These are phyloP conservation scores for Parambassis ranga DNA, from an alignment of 2,797 vertebrate species.

Conservation along the genomic window DNA sequence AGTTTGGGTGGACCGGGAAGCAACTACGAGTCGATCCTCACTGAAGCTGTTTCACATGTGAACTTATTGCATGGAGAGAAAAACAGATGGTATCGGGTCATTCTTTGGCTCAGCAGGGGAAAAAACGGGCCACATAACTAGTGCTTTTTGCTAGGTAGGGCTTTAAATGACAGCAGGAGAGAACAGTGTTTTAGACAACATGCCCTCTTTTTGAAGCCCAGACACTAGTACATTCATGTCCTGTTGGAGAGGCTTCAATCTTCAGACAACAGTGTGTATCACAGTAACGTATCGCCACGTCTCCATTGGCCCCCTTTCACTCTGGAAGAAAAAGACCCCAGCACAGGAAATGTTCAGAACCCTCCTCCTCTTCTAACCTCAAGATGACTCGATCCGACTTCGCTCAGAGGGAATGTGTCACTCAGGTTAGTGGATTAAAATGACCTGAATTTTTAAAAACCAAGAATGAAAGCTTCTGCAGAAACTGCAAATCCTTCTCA, in stretches of 20 bases:
- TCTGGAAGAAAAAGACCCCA: slow-evolving; percentile 64
- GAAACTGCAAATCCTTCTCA: slow-evolving; percentile 46
- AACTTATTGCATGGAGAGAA: slow-evolving; percentile 65
- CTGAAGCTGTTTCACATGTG: slow-evolving; percentile 51
- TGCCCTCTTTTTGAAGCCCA: slow-evolving; percentile 51
- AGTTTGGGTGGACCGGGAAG: slow-evolving; percentile 48
- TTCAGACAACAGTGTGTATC: slow-evolving; percentile 49
- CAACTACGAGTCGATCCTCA: slow-evolving; percentile 59
- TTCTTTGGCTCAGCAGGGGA: slow-evolving; percentile 79
- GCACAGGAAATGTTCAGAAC: slow-evolving; percentile 50
- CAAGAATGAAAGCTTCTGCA: slow-evolving; percentile 60
- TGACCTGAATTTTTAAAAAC: slow-evolving; percentile 63
- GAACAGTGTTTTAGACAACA: slow-evolving; percentile 42
- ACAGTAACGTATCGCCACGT: slow-evolving; percentile 43
- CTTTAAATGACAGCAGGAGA: slow-evolving; percentile 45
- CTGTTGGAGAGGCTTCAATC: slow-evolving; percentile 62
- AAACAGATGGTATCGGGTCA: slow-evolving; percentile 61
- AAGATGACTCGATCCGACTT: slow-evolving; percentile 49
- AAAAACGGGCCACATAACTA: slow-evolving; percentile 63
- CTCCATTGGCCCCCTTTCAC: slow-evolving; percentile 44
- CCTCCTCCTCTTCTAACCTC: slow-evolving; percentile 39
- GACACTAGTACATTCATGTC: slow-evolving; percentile 75
- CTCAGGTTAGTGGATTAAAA: slow-evolving; percentile 34
- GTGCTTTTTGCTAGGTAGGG: slow-evolving; percentile 59
- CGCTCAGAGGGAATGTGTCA: slow-evolving; percentile 42